Evolutionary conservation across 2,888 invertebrate genomes (phyloP), one percentile per base, ranked within the genome.

Genomic region (Alloplasta piceator): DNA sequence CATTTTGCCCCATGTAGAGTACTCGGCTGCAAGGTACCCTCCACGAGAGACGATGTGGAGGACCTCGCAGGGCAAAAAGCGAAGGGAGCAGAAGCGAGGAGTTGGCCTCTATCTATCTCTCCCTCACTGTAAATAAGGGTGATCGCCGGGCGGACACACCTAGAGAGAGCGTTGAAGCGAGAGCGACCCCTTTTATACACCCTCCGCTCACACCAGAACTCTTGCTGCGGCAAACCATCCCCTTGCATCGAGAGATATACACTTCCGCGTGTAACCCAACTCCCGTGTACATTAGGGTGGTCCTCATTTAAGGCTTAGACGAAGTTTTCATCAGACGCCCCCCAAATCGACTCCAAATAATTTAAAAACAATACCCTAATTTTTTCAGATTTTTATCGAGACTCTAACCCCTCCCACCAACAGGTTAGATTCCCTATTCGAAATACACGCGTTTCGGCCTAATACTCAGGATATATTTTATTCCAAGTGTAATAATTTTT

Each of bases 21-120:
- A 26, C 26, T 26, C 46, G 61, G 43, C 39, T 67, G 71, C 72
- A 76, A 61, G 55, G 63, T 43, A 55, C 78, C 36, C 56, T 46
- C 43, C 55, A n/a, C 43, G n/a, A n/a, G n/a, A n/a, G n/a, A n/a
- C n/a, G 60, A 78, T 43, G 67, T 50, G 64, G 50, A 61, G 72
- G 36, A 61, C 48, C 67, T 63, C 73, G 68, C 63, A 67, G 73
- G 78, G 72, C 78, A 78, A 73, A 73, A 80, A 56, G 67, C 80
- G 72, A 26, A 80, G 80, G 76, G 71, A 64, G 77, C 77, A 71
- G 58, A 52, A 39, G 71, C 64, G 26, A 26, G 26, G 48, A 64
- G 38, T 52, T 66, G 9, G 50, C 66, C 64, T 64, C 55, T 67
- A 36, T 5, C 10, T 50, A 6, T 48, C 16, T 48, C 46, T 10